phyloP scores from a whole-genome alignment of 2,797 vertebrate genomes.

The Diplodus sargus region DNA sequence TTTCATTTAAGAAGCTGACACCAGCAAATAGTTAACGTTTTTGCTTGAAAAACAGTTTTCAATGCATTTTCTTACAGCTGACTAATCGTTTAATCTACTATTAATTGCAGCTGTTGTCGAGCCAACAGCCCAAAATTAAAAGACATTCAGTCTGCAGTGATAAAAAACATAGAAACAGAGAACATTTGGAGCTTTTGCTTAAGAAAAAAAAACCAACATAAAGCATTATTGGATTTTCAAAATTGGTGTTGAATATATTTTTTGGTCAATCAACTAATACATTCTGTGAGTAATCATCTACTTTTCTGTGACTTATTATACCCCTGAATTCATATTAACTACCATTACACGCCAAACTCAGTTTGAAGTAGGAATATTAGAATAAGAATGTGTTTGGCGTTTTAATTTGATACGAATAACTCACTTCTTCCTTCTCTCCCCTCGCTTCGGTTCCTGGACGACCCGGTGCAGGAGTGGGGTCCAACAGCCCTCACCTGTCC shows the following conservation, averaged over 20 bases:
- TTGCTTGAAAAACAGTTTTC: too few relatives aligned
- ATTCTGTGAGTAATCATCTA: background rate
- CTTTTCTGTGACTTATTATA: background rate
- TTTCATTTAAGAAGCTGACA: too few relatives aligned
- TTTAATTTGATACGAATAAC: background rate
- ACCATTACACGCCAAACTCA: slow-evolving; percentile 3
- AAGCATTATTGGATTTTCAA: background rate
- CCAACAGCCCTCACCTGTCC: slow-evolving; percentile 91
- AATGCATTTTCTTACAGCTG: too few relatives aligned
- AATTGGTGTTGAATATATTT: background rate
- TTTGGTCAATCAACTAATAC: background rate
- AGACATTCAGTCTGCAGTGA: background rate
- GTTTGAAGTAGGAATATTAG: too few relatives aligned
- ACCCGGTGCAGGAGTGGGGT: slow-evolving; percentile 83
- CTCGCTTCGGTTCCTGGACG: slow-evolving; percentile 7
- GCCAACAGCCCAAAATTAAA: background rate
- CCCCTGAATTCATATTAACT: background rate
- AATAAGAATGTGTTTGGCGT: background rate
- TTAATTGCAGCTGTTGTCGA: too few relatives aligned
- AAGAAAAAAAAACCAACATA: background rate
- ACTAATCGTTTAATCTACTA: too few relatives aligned
- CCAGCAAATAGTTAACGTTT: too few relatives aligned
- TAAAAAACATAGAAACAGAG: background rate
- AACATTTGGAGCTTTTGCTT: background rate
- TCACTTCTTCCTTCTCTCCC: slow-evolving; percentile 15